These are phyloP conservation scores for Rhynchomys soricoides DNA, from an alignment of 2,113 vertebrate genomes.

Conservation along the genomic window DNA sequence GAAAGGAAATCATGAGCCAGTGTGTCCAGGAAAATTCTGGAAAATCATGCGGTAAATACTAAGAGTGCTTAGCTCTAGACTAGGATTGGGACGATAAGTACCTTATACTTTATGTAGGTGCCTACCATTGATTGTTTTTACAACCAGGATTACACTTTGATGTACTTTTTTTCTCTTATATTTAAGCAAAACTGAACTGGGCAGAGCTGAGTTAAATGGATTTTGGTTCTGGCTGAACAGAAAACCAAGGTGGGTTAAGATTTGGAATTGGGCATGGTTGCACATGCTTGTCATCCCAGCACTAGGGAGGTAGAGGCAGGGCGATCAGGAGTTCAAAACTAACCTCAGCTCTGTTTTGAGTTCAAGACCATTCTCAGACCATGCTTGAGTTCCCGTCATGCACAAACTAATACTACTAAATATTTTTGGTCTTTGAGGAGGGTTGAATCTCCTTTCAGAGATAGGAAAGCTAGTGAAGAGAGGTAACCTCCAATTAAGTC, in stretches of 20 bases:
- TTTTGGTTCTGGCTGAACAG: background rate
- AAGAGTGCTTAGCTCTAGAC: background rate
- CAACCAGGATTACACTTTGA: background rate
- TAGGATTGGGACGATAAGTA: background rate
- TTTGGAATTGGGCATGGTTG: background rate
- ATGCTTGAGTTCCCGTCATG: too few relatives aligned
- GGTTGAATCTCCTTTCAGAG: background rate
- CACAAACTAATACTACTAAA: background rate
- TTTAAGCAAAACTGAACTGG: background rate
- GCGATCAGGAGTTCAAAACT: background rate
- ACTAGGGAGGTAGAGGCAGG: background rate
- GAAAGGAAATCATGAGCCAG: background rate
- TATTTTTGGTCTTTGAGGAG: background rate
- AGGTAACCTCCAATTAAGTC: background rate
- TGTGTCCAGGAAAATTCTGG: background rate
- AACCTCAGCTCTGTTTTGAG: background rate
- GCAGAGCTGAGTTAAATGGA: too few relatives aligned
- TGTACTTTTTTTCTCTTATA: background rate
- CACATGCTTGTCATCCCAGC: background rate
- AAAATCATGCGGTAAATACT: background rate
- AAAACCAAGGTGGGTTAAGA: background rate
- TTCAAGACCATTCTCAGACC: background rate
- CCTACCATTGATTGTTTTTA: background rate
- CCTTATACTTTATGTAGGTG: too few relatives aligned
- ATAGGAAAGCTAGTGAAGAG: background rate